Conservation (phyloP, 2,113 vertebrate species). For the Hipposideros armiger region DNA sequence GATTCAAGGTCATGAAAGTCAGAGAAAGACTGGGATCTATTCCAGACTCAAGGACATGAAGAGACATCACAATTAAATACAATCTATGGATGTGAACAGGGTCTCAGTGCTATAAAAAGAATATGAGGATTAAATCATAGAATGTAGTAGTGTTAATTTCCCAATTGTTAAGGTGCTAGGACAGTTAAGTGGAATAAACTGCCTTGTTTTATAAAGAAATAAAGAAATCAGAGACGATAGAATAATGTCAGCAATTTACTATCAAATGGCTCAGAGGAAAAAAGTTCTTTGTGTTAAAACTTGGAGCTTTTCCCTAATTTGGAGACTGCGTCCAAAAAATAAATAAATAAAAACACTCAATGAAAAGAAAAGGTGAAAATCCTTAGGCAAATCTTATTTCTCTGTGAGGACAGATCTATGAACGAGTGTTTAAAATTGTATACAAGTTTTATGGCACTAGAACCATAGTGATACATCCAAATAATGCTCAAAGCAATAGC, state of each 20-base stretch:
- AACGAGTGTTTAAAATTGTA: background rate
- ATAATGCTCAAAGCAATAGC: background rate
- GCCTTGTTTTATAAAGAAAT: background rate
- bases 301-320: background rate
- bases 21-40: background rate
- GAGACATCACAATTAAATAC: background rate
- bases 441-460: background rate
- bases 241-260: background rate
- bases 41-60: background rate
- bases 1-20: background rate
- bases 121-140: background rate
- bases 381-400: background rate
- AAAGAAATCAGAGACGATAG: background rate
- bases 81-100: background rate
- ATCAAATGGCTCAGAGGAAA: background rate
- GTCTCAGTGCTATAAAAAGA: background rate
- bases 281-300: background rate
- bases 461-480: background rate
- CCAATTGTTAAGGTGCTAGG: background rate
- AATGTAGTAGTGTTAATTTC: background rate
- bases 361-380: background rate
- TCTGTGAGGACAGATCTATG: background rate
- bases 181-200: background rate
- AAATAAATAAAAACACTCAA: background rate
- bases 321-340: background rate